Evolutionary conservation across 1,140 invertebrate genomes (phyloP).

Genomic region (Myzus persicae): DNA sequence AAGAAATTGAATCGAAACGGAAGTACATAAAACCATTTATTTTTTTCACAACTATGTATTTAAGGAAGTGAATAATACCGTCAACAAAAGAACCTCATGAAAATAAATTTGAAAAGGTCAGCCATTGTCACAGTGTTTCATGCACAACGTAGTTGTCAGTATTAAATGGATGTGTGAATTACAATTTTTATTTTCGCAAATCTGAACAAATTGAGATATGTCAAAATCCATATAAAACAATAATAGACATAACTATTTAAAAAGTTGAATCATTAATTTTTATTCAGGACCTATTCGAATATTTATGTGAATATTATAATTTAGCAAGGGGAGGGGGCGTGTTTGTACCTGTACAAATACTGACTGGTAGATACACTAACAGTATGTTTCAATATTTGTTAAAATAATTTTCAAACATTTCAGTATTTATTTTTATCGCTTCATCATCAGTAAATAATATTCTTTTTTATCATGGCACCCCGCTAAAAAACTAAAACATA

Average conservation of each 20-base stretch:
- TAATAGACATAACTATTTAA: neutral
- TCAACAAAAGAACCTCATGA: neutral
- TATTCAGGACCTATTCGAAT: neutral
- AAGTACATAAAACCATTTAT: neutral
- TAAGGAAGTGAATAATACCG: neutral
- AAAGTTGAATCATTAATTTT: neutral
- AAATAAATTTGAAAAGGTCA: conserved; percentile 4
- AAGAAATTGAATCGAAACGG: neutral
- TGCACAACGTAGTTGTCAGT: neutral
- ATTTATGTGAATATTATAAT: neutral
- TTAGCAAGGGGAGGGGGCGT: neutral
- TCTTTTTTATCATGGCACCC: too few species aligned
- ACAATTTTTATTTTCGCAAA: neutral
- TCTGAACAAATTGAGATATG: neutral
- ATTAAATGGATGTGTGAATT: neutral
- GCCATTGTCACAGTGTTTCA: neutral
- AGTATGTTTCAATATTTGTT: too few species aligned
- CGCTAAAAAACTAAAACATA: neutral
- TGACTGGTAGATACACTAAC: too few species aligned
- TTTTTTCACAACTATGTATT: neutral
- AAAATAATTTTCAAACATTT: neutral
- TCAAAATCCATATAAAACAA: neutral
- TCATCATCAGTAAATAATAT: neutral
- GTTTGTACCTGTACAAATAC: neutral
- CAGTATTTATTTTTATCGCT: neutral